Evolutionary conservation across 2,797 vertebrate genomes (phyloP), one percentile per base, ranked within the genome.

Genomic region (Buceros bicornis): DNA sequence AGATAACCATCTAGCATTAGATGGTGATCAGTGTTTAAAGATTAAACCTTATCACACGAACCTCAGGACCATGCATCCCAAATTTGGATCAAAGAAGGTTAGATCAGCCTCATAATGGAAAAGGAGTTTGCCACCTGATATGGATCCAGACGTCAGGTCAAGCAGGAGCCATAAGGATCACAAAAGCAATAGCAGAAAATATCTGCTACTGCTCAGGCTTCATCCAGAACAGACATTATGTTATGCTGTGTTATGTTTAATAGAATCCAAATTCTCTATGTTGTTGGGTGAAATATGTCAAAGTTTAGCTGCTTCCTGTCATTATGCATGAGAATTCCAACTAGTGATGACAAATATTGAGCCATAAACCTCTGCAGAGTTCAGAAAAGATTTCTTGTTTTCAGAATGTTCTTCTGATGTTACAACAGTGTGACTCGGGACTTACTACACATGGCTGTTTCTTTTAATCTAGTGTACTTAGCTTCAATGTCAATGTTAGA

Each of bases 381-480:
- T 94, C 80, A 87, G 45, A 66, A 82, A 77, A 85, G 17, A 60
- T 57, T 53, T 90, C 40, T 77, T 91, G 51, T 53, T 92, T 89
- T 95, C 60, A 57, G 79, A 77, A 43, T 48, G 45, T 82, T 93
- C 66, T 86, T 90, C 77, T 87, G 71, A 73, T 77, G 40, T 70
- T 92, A 66, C 18, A 87, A 47, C 51, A 72, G 35, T 33, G 64
- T 64, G 60, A 87, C 37, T 87, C 0, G 0, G 62, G 74, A 80
- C 20, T 80, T 87, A 77, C 2, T 80, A 67, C 0, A 0, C 71
- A 42, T 1, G 6, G 16, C 62, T 91, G 48, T 60, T 92, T 89
- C 90, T 92, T 93, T 92, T 93, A 93, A 93, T 92, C 92, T 71
- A 40, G 7, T 53, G n/a, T 62, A 82, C 56, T 93, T 90, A 82